A percentile compares a stretch with the other conserved stretches of the same genome.
phyloP scores from a whole-genome alignment of 2,888 invertebrate species.

The Platypus cylindrus region DNA sequence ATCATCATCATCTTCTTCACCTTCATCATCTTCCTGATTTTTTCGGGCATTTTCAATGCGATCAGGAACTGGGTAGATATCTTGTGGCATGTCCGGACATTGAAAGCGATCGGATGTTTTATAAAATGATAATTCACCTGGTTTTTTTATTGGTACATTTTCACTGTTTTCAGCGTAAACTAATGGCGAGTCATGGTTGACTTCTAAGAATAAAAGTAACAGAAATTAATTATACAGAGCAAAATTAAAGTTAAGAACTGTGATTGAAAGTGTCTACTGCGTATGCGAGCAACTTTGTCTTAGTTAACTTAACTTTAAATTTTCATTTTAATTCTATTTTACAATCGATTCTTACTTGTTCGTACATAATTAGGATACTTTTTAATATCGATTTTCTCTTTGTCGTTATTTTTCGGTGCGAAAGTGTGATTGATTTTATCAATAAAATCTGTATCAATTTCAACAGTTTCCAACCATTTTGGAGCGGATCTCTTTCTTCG shows the following conservation, averaged over 20 bases:
- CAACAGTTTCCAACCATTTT: conserved; percentile 21
- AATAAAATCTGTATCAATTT: conserved; percentile 24
- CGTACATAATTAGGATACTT: conserved; percentile 57
- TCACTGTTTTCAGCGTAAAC: conserved; percentile 52
- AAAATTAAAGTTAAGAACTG: not conserved
- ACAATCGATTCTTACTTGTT: conserved; percentile 13
- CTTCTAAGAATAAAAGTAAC: conserved; percentile 4
- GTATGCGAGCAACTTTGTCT: too few species aligned
- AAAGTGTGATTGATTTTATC: conserved; percentile 22
- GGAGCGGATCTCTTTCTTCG: conserved; percentile 13
- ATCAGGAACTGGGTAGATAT: conserved; percentile 44
- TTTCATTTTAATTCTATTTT: not conserved
- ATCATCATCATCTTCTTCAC: conserved; percentile 26
- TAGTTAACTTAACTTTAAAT: not conserved
- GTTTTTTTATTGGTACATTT: conserved; percentile 49
- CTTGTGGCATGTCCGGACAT: conserved; percentile 43
- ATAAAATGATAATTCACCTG: conserved; percentile 59
- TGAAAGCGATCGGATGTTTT: conserved; percentile 42
- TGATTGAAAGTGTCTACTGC: not conserved
- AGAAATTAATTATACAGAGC: not conserved
- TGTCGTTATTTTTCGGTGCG: conserved; percentile 13
- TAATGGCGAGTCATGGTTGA: conserved; percentile 47
- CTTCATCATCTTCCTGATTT: conserved; percentile 23
- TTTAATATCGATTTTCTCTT: conserved; percentile 6
- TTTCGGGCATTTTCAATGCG: conserved; percentile 28